These are phyloP conservation scores for Jordanella pulchra DNA, from an alignment of 2,797 vertebrate species.

Conservation along the genomic window DNA sequence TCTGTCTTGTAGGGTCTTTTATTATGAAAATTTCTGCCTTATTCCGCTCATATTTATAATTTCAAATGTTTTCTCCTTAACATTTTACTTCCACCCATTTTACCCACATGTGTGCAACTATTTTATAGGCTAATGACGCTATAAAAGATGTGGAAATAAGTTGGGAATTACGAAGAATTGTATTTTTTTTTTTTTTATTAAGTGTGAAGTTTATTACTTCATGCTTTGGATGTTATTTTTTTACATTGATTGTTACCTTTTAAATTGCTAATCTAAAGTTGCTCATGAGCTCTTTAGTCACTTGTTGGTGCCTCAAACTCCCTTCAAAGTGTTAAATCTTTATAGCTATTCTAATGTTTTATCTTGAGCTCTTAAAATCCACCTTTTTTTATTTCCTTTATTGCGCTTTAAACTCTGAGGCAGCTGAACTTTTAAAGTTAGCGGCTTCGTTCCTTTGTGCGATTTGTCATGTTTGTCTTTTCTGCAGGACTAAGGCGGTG, in stretches of 20 bases:
- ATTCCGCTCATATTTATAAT: conserved; percentile 16
- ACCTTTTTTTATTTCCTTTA: conserved; percentile 2
- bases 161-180: neutral
- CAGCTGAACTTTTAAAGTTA: conserved; percentile 19
- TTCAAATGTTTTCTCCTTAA: neutral
- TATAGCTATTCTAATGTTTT: conserved; percentile 3
- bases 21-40: conserved; percentile 16
- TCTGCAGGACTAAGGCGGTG: conserved; percentile 57
- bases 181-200: neutral
- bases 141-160: neutral
- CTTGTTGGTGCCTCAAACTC: conserved; percentile 27
- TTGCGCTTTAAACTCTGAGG: conserved; percentile 9
- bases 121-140: conserved; percentile 17
- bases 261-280: conserved; percentile 34
- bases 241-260: conserved; percentile 20
- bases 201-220: neutral
- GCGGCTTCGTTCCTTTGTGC: neutral
- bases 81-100: conserved; percentile 9
- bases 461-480: conserved; percentile 12
- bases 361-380: conserved; percentile 1
- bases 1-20: conserved; percentile 29
- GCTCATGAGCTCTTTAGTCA: conserved; percentile 8
- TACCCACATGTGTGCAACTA: conserved; percentile 32
- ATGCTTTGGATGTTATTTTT: neutral
- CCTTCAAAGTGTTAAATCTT: conserved; percentile 21